Percentiles rank a stretch among this genome's conserved stretches.
Evolutionary conservation across 2,797 vertebrate species (phyloP).

Genomic region (Siniperca undulata): DNA sequence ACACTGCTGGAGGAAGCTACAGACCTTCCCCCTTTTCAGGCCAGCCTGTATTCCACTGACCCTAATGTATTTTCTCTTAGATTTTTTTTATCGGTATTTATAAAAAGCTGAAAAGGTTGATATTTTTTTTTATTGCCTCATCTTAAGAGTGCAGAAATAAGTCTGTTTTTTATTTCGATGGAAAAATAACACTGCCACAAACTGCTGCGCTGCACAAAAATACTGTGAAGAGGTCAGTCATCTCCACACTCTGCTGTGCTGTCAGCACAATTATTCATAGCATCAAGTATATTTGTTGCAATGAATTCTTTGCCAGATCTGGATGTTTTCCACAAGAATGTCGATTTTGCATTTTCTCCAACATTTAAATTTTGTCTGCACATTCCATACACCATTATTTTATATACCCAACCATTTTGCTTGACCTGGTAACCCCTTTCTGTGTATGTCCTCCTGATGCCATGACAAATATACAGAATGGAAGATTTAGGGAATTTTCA

Average conservation of each 20-base stretch:
- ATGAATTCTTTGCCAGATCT: background rate
- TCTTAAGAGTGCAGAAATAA: background rate
- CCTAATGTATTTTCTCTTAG: background rate
- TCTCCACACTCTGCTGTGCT: slow-evolving; percentile 2
- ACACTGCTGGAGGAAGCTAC: background rate
- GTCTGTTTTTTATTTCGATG: background rate
- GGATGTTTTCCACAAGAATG: background rate
- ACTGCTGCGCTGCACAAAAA: slow-evolving; percentile 11
- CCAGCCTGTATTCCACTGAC: background rate
- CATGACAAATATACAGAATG: background rate
- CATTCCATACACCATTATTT: background rate
- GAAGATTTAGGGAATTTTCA: background rate
- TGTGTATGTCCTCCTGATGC: background rate
- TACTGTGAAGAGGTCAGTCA: slow-evolving; percentile 12
- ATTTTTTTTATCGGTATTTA: background rate
- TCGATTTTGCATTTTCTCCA: background rate
- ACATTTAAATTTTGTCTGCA: background rate
- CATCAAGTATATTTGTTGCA: slow-evolving; percentile 9
- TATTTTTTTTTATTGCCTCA: slow-evolving; percentile 22
- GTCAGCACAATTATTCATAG: slow-evolving; percentile 31
- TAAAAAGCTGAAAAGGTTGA: slow-evolving; percentile 1
- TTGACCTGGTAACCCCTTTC: background rate
- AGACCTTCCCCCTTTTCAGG: background rate
- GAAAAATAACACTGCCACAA: slow-evolving; percentile 10
- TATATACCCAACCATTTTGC: background rate